These are phyloP conservation scores for Creontiades dilutus DNA, from an alignment of 2,888 invertebrate species.

Conservation along the genomic window DNA sequence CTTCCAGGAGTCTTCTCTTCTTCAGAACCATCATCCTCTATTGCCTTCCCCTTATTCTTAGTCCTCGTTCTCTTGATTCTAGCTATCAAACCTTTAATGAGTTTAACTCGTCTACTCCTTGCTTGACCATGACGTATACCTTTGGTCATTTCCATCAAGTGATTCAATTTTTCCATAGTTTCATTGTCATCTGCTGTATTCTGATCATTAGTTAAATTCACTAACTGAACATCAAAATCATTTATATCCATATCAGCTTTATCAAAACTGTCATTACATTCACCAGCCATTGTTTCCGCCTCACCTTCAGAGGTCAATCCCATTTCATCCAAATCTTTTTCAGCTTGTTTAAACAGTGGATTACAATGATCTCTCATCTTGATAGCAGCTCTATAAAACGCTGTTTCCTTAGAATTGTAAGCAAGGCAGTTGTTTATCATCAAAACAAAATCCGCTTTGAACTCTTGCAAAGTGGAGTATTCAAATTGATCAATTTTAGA, in stretches of 20 bases:
- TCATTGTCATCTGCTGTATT: constrained; percentile 70
- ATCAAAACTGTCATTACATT: constrained; percentile 45
- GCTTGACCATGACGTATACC: constrained; percentile 81
- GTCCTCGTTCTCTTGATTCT: constrained; percentile 78
- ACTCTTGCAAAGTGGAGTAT: constrained; percentile 86
- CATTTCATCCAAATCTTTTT: constrained; percentile 85
- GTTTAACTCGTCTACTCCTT: constrained; percentile 82
- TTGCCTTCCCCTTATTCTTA: constrained; percentile 52
- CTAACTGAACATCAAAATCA: constrained; percentile 71
- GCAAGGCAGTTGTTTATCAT: constrained; percentile 97
- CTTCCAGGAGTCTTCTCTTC: constrained; percentile 54
- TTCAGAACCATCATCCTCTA: not conserved
- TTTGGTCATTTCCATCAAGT: constrained; percentile 72
- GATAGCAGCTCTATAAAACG: constrained; percentile 93
- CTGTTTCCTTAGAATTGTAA: constrained; percentile 96
- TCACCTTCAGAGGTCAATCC: constrained; percentile 79
- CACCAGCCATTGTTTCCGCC: constrained; percentile 77
- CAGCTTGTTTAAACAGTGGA: constrained; percentile 87
- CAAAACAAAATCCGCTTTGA: constrained; percentile 94
- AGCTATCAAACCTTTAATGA: constrained; percentile 82
- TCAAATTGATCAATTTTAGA: constrained; percentile 84
- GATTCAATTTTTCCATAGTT: constrained; percentile 75
- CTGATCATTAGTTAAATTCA: constrained; percentile 72
- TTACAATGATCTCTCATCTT: constrained; percentile 94
- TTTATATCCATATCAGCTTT: constrained; percentile 67